Evolutionary conservation across 1,140 invertebrate species (phyloP), one percentile per base, ranked within the genome.

Genomic region (Drosophila dunni): DNA sequence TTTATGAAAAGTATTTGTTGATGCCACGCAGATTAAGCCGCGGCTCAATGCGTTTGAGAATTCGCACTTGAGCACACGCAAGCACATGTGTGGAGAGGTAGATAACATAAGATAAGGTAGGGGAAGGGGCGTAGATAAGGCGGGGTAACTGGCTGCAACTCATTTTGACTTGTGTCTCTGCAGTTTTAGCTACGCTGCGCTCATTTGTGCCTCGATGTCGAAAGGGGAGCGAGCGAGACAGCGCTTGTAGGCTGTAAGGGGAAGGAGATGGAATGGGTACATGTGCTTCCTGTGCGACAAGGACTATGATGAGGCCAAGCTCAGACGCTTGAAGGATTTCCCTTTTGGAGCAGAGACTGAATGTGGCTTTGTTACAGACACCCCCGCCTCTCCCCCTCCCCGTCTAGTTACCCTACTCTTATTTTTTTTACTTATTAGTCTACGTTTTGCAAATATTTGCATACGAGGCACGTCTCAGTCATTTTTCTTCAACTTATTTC

Each of bases 381-480:
- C 7, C 13, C 20, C 51, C 38, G 17, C 61, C 8, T 3, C 33
- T 34, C 34, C 69, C 15, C 54, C 13, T 33, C 11, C n/a, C 15
- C 50, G 33, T 40, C 34, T 15, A 13, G n/a, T 38, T 53, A 17
- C 38, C 34, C 9, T 29, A 29, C 8, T 33, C 61, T 36, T 65
- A 48, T 57, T 38, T 44, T 56, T 57, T 58, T 62, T 76, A 86
- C 79, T 90, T 90, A 91, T 90, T 91, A 91, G 88, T 91, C 75
- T 79, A 57, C 73, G 75, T 75, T 88, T 78, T 83, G 78, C 67
- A 91, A 88, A 91, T 81, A 91, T 91, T 91, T 91, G 83, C 88
- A 91, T 91, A 91, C 80, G 73, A 78, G 69, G 75, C 88, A 91
- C 88, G 88, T 91, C 75, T 81, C 74, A 56, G 84, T 72, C 77